Evolutionary conservation across 2,797 vertebrate genomes (phyloP).

Genomic region (Bradypus variegatus): DNA sequence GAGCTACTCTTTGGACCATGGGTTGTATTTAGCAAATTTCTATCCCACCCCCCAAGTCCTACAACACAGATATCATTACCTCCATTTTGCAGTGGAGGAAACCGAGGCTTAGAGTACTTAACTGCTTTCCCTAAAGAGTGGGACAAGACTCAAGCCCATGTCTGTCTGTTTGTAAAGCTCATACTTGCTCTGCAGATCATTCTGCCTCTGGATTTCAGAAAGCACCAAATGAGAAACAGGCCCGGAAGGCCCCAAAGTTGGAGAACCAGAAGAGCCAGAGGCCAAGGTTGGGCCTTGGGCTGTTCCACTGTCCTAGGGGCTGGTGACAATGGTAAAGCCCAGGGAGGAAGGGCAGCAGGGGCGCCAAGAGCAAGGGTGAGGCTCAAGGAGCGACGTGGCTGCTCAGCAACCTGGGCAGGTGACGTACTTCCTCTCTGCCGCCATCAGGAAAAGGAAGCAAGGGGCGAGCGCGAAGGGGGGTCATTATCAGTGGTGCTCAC

Average conservation of each 20-base stretch:
- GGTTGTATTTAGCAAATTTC: not conserved
- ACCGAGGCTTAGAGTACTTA: not conserved
- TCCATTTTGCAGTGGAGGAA: not conserved
- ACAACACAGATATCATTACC: not conserved
- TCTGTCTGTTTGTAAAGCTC: not conserved
- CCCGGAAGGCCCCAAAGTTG: slow-evolving; percentile 19
- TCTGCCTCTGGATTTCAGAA: not conserved
- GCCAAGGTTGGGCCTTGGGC: not conserved
- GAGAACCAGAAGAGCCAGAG: not conserved
- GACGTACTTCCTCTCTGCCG: not conserved
- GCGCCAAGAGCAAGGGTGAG: slow-evolving; percentile 5
- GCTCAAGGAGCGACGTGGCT: not conserved
- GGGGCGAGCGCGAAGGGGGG: not conserved
- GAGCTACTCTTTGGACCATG: not conserved
- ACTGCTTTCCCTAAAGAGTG: not conserved
- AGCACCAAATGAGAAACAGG: slow-evolving; percentile 13
- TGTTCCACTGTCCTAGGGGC: not conserved
- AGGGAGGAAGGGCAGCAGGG: not conserved
- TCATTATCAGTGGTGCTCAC: not conserved
- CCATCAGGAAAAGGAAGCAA: not conserved
- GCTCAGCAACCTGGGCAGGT: not conserved
- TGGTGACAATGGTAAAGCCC: not conserved
- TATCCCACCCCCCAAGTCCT: not conserved
- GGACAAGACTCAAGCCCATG: not conserved
- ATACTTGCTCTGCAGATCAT: not conserved